Conservation (phyloP, 2,113 vertebrate genomes). For the Onychostoma macrolepis region DNA sequence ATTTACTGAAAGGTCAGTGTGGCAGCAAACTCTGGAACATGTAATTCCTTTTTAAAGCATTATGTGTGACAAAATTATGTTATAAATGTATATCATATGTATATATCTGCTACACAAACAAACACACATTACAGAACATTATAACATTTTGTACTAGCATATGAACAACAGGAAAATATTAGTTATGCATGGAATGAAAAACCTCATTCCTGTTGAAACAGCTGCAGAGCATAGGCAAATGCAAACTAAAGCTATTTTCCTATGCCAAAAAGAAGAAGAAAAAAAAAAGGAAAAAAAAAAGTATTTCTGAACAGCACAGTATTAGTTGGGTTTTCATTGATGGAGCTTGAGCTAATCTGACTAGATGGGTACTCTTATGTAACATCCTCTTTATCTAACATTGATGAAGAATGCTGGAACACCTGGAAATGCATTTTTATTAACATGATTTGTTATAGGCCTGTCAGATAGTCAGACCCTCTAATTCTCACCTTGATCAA, state of each 20-base stretch:
- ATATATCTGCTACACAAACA: too few species aligned
- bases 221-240: neutral
- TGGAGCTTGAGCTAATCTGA: neutral
- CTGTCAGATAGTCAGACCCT: neutral
- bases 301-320: too few species aligned
- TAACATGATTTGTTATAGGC: neutral
- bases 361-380: neutral
- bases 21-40: too few species aligned
- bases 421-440: neutral
- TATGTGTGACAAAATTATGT: too few species aligned
- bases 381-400: neutral
- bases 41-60: too few species aligned
- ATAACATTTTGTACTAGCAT: neutral
- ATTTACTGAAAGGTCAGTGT: neutral
- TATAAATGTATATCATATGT: too few species aligned
- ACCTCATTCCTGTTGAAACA: neutral
- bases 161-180: neutral
- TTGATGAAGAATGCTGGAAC: neutral
- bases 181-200: neutral
- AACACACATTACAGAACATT: neutral
- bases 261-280: too few species aligned
- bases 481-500: slow-evolving; percentile 80
- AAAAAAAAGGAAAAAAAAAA: too few species aligned
- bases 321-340: too few species aligned
- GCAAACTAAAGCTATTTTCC: neutral